Evolutionary conservation across 2,888 invertebrate genomes (phyloP), one percentile per base, ranked within the genome.

Genomic region (Apamea sordens): DNA sequence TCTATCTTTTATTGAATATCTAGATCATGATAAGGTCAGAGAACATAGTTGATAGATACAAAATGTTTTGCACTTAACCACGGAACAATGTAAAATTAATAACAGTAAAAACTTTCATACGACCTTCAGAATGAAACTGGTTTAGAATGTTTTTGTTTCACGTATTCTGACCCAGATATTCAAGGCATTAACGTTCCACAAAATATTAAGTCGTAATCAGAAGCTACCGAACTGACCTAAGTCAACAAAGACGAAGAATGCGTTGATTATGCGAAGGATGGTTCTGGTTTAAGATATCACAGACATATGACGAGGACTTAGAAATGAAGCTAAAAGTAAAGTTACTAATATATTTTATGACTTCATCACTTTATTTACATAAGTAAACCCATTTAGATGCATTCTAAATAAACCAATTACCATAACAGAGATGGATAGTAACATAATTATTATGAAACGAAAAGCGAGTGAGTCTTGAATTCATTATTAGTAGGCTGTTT

Each of bases 401-500:
- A 79, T 82, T 84, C 83, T 81, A 70, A 79, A 80, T 73, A 77
- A 71, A 64, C 50, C 28, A 69, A 76, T 84, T 82, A 75, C 28
- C 78, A 82, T 83, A 84, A 77, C 36, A 63, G 65, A 83, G 76
- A 77, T 65, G 70, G 11, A 78, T 56, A 67, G 69, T 73, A 69
- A 56, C 75, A 65, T 79, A n/a, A n/a, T n/a, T n/a, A 64, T 82
- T 87, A 85, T 76, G 86, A 85, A 86, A 87, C 70, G 21, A 56
- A 79, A 81, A 36, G 18, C 63, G 61, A 75, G 53, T 56, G 73
- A 77, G 47, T 64, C 73, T 65, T 75, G 85, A 85, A 87, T 85
- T 53, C 59, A 76, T 76, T 71, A 85, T 83, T 76, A 74, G 78
- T 79, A 73, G 73, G 61, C 78, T 74, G 76, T 81, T 81, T 76